Conservation (phyloP, 2,113 vertebrate genomes). For the Embiotoca jacksoni region DNA sequence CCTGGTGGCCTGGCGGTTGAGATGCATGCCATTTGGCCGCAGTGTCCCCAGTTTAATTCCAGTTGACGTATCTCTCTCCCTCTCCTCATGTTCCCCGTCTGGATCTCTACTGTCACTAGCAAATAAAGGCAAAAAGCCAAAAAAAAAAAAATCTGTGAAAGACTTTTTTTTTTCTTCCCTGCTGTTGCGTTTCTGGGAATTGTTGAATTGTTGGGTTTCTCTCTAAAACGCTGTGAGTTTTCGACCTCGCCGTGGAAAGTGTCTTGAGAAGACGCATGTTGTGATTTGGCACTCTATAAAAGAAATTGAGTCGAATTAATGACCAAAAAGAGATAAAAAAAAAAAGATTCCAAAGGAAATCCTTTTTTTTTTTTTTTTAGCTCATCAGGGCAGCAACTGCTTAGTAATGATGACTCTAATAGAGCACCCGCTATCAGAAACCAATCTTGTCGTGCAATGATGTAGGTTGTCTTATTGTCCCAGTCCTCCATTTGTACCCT, state of each 20-base stretch:
- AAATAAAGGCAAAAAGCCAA: background rate
- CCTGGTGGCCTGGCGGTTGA: conserved; percentile 21
- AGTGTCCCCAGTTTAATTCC: background rate
- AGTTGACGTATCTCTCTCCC: background rate
- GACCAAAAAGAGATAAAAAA: background rate
- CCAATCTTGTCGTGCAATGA: background rate
- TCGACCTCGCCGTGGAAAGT: no score
- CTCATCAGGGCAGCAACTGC: no score
- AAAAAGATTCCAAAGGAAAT: background rate
- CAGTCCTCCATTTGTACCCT: conserved; percentile 21
- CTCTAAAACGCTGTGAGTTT: no score
- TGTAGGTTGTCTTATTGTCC: background rate
- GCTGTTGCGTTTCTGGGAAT: no score
- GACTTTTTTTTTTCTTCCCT: no score
- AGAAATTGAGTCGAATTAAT: background rate
- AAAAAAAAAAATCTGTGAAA: background rate
- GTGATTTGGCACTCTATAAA: no score
- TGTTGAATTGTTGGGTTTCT: no score
- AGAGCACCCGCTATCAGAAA: background rate
- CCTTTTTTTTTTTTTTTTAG: background rate
- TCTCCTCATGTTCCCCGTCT: background rate
- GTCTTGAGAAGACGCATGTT: no score
- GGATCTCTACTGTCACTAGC: background rate
- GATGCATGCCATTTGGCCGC: background rate
- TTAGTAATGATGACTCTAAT: background rate